Conservation (phyloP, 2,113 vertebrate genomes). For the Dromiciops gliroides region DNA sequence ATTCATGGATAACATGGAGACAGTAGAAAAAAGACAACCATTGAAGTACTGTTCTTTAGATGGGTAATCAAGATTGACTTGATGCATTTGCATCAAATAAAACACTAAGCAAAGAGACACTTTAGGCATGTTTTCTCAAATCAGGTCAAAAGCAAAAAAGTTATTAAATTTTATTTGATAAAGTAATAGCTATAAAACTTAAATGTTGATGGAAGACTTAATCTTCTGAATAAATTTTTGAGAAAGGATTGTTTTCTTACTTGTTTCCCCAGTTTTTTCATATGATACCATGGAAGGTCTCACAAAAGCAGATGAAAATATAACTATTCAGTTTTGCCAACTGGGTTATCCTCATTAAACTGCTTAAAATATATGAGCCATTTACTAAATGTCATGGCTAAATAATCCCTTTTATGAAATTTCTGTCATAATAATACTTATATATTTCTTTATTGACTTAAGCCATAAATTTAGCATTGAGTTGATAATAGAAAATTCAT, state of each 20-base stretch:
- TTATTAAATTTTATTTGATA: background rate
- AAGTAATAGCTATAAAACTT: background rate
- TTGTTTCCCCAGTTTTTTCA: background rate
- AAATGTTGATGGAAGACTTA: conserved; percentile 1
- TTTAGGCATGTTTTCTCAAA: background rate
- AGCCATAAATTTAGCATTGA: background rate
- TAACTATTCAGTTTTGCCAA: background rate
- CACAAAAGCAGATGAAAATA: background rate
- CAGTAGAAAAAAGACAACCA: conserved; percentile 32
- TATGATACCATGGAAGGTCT: background rate
- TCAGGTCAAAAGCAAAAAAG: background rate
- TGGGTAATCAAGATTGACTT: background rate
- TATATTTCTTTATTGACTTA: background rate
- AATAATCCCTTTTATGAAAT: background rate
- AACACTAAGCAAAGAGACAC: conserved; percentile 29
- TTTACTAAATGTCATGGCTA: background rate
- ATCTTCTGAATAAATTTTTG: conserved; percentile 10
- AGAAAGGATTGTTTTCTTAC: background rate
- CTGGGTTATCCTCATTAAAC: background rate
- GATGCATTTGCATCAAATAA: conserved; percentile 25
- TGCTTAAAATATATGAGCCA: background rate
- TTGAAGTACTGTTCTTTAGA: conserved; percentile 8
- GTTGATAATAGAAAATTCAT: background rate
- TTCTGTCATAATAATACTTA: background rate
- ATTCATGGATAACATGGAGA: conserved; percentile 38